Conservation (phyloP, 1,140 invertebrate species). For the Lanistes nyassanus region DNA sequence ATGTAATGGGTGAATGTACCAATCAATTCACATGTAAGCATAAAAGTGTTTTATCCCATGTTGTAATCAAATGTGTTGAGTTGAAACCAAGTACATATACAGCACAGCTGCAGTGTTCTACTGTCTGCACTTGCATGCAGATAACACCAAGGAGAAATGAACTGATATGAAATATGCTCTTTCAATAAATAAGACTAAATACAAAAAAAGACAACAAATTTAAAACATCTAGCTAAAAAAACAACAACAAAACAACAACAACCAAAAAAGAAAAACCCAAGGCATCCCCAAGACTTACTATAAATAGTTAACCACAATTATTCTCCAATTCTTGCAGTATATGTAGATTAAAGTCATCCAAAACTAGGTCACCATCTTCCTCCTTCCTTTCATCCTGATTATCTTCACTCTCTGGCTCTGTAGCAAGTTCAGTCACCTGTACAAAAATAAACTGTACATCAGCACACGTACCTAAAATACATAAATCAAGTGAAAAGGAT, state of each 20-base stretch:
- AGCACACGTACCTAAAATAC: neutral
- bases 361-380: slow-evolving; percentile 24
- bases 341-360: slow-evolving; percentile 54
- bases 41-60: no score
- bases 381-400: slow-evolving; percentile 26
- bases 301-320: neutral
- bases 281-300: neutral
- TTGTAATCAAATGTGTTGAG: no score
- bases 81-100: no score
- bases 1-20: no score
- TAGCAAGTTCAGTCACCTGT: slow-evolving; percentile 49
- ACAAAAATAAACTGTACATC: slow-evolving; percentile 18
- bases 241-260: no score
- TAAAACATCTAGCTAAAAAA: neutral
- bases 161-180: no score
- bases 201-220: no score
- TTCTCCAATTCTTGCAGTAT: slow-evolving; percentile 52
- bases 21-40: no score
- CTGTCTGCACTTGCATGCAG: no score
- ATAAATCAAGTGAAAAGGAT: neutral
- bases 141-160: no score
- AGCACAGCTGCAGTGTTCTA: no score
- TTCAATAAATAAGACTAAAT: no score
- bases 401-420: slow-evolving; percentile 32
- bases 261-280: neutral